Evolutionary conservation across 2,113 vertebrate genomes (phyloP), one percentile per base, ranked within the genome.

Genomic region (Phyllostomus hastatus): DNA sequence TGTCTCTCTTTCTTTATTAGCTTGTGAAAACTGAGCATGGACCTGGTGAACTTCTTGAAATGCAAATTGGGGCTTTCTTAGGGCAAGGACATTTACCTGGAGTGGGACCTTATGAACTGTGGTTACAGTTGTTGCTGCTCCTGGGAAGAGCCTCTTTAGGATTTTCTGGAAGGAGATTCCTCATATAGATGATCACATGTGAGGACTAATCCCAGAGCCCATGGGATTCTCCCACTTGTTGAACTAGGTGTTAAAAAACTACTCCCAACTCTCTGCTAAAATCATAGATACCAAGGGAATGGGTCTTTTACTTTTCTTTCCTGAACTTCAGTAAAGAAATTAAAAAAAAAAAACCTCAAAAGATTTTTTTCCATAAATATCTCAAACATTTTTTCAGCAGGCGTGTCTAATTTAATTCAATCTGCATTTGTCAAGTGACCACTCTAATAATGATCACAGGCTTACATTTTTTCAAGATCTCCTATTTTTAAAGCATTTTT

Each of bases 1-100:
- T 46, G 10, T 35, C 2, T 14, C 26, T 66, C 14, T 57, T 33
- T 15, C 19, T 75, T 64, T 52, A 19, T 80, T 84, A 43, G 28
- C 14, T 72, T 72, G 7, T 73, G 28, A 28, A 67, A 50, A 5
- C 50, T 50, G n/a, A 64, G 24, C 17, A 3, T 35, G 46, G n/a
- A n/a, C 22, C 26, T 10, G 24, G 12, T 87, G 48, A 76, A 57
- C 7, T 41, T 41, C 7, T 35, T 38, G 33, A 7, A 17, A 59
- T 46, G 8, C 35, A 16, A 16, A 22, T 24, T 2, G 1, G 33
- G 33, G 17, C 11, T 3, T n/a, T 5, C 15, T 1, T 4, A 52
- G 2, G 10, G 10, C 19, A 35, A 80, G n/a, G 33, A 16, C 31
- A 10, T 33, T 14, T 4, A 24, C 20, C 19, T 0, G 0, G 35